Percentiles rank a stretch among this genome's conserved stretches.
Evolutionary conservation across 1,140 invertebrate genomes (phyloP).

Genomic region (Drosophila sp.): DNA sequence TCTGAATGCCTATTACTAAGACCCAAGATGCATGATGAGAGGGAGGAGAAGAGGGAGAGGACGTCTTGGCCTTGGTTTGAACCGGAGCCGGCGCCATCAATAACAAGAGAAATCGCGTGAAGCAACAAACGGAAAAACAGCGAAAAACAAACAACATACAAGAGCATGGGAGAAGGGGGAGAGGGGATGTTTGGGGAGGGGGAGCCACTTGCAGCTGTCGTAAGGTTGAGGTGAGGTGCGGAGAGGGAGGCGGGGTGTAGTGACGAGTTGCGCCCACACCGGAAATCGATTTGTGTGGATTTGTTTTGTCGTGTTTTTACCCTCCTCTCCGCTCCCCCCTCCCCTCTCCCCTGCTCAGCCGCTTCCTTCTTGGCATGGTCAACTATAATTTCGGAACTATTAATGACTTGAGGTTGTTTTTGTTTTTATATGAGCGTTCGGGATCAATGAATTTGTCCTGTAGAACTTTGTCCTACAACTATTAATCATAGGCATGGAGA

Average conservation of each 20-base stretch:
- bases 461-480: constrained; percentile 63
- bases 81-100: constrained; percentile 70
- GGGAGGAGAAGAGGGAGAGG: background rate
- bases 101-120: constrained; percentile 65
- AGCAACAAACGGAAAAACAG: constrained; percentile 65
- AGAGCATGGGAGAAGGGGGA: background rate
- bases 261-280: constrained; percentile 35
- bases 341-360: background rate
- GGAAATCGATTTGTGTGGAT: constrained; percentile 80
- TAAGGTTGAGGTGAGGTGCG: constrained; percentile 41
- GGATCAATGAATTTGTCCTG: constrained; percentile 71
- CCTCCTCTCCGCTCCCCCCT: background rate
- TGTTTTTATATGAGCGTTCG: constrained; percentile 53
- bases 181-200: background rate
- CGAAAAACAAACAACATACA: constrained; percentile 62
- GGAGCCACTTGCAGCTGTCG: constrained; percentile 72
- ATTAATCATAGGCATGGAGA: constrained; percentile 67
- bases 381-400: constrained; percentile 78
- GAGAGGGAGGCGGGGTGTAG: constrained; percentile 18
- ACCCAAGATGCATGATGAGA: constrained; percentile 19
- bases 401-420: constrained; percentile 68
- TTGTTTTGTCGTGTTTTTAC: constrained; percentile 64
- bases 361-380: constrained; percentile 52
- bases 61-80: constrained; percentile 63
- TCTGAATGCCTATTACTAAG: constrained; percentile 66